phyloP scores from a whole-genome alignment of 1,140 invertebrate genomes.

The Neuroterus valhalla region DNA sequence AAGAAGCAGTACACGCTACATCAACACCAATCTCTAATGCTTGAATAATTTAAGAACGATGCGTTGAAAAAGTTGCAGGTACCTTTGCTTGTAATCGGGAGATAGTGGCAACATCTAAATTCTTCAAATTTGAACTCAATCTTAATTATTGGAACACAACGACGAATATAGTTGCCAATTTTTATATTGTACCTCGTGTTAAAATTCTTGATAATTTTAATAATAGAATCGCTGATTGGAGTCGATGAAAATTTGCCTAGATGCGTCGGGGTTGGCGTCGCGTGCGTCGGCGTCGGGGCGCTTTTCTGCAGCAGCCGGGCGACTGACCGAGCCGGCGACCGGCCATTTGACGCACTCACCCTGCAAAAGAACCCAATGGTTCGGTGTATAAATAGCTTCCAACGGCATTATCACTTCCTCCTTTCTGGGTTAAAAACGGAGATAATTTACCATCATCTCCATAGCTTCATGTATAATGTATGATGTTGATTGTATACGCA shows the following conservation, averaged over 20 bases:
- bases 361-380: constrained; percentile 32
- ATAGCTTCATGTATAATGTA: no score
- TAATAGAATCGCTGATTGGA: not conserved
- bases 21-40: no score
- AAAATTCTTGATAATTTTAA: not conserved
- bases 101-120: no score
- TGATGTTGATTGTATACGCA: not conserved
- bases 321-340: constrained; percentile 48
- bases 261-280: no score
- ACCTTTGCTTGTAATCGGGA: no score
- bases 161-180: not conserved
- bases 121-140: no score
- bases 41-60: no score
- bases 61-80: no score
- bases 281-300: constrained; percentile 4
- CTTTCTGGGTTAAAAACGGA: constrained; percentile 40
- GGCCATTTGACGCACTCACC: constrained; percentile 49
- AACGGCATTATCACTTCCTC: constrained; percentile 45
- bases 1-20: no score
- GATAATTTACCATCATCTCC: constrained; percentile 32
- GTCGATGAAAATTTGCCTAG: not conserved
- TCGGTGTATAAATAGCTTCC: constrained; percentile 56
- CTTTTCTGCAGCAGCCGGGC: constrained; percentile 40
- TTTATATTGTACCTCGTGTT: not conserved
- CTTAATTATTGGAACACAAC: no score